Conservation (phyloP, 2,113 vertebrate genomes). For the Okapia johnstoni region DNA sequence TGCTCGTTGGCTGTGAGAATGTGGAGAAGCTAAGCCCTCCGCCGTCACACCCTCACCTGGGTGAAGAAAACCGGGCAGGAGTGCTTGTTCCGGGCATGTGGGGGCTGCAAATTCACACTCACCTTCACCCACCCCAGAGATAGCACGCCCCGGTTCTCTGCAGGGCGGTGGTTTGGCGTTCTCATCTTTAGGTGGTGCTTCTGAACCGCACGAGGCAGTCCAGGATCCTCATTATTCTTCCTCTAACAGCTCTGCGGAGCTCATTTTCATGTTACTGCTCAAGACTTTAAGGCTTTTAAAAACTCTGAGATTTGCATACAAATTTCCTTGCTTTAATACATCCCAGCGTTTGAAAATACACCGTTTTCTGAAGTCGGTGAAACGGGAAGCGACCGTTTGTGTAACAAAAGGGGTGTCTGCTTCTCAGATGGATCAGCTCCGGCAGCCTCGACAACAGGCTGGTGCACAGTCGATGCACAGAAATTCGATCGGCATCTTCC, state of each 20-base stretch:
- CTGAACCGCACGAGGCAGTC: background rate
- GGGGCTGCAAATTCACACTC: background rate
- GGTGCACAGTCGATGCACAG: background rate
- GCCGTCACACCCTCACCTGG: background rate
- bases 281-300: background rate
- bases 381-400: background rate
- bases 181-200: background rate
- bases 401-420: background rate
- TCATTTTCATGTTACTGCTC: background rate
- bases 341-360: background rate
- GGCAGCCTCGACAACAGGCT: background rate
- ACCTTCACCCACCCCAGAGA: background rate
- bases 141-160: accelerated
- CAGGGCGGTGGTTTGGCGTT: background rate
- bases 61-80: background rate
- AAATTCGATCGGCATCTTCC: background rate
- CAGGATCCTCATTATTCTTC: accelerated
- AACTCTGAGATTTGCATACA: background rate
- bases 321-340: background rate
- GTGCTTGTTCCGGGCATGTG: accelerated
- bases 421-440: background rate
- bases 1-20: accelerated
- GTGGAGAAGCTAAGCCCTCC: background rate
- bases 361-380: background rate
- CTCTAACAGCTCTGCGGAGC: no score